phyloP scores from a whole-genome alignment of 2,113 vertebrate species.

The Cariama cristata region DNA sequence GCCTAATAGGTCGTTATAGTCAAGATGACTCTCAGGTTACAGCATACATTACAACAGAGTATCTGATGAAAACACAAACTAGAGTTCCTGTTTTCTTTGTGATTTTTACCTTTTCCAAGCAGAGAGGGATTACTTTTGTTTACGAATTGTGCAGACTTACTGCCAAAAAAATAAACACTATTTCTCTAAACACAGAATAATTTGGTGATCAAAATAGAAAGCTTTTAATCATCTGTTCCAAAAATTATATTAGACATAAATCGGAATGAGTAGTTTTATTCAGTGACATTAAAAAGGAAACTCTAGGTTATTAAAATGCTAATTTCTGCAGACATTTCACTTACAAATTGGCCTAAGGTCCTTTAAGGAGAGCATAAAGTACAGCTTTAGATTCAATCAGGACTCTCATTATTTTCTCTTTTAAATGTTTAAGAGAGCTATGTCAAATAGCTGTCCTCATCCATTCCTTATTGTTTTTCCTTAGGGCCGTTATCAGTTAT shows the following conservation, averaged over 20 bases:
- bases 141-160: not conserved
- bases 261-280: not conserved
- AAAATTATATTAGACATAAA: not conserved
- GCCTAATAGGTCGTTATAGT: not conserved
- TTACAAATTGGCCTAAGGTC: not conserved
- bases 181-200: not conserved
- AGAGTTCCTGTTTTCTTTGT: not conserved
- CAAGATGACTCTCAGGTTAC: not conserved
- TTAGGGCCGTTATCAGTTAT: not conserved
- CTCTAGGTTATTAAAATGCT: not conserved
- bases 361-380: not conserved
- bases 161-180: not conserved
- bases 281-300: not conserved
- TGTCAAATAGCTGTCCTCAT: not conserved
- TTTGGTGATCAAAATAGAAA: not conserved
- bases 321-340: not conserved
- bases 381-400: slow-evolving; percentile 6
- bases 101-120: not conserved
- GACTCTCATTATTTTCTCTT: slow-evolving; percentile 9
- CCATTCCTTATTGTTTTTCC: slow-evolving; percentile 8
- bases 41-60: not conserved
- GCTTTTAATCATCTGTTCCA: not conserved
- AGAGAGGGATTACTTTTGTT: not conserved
- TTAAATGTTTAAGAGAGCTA: not conserved
- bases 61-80: not conserved